Evolutionary conservation across 2,797 vertebrate genomes (phyloP).

Genomic region (Micrastur ruficollis): DNA sequence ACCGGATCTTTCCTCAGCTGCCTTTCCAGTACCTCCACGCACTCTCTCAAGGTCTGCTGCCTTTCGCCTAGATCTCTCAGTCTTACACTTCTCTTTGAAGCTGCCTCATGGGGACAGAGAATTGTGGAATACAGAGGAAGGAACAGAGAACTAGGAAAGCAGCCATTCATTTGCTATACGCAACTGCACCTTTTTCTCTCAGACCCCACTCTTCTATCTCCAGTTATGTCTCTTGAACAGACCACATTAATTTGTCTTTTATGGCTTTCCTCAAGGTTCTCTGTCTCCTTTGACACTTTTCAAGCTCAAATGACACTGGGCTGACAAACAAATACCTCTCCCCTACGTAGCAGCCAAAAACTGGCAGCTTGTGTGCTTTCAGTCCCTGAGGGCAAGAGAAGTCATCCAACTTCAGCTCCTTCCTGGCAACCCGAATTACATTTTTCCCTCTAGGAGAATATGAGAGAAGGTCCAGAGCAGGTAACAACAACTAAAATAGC

Average conservation of each 20-base stretch:
- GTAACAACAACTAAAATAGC: not conserved
- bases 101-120: not conserved
- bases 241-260: not conserved
- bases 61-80: not conserved
- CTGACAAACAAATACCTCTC: not conserved
- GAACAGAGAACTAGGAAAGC: not conserved
- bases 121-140: not conserved
- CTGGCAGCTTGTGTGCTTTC: not conserved
- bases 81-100: not conserved
- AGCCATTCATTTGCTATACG: not conserved
- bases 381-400: not conserved
- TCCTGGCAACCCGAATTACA: not conserved
- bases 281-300: not conserved
- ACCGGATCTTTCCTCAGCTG: not conserved
- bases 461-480: not conserved
- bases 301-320: not conserved
- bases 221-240: not conserved
- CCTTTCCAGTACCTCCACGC: not conserved
- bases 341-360: not conserved
- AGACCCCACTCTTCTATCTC: not conserved
- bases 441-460: not conserved
- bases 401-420: not conserved
- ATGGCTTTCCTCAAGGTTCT: not conserved
- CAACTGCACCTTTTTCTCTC: not conserved
- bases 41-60: not conserved